Base-by-base conservation (phyloP, 2,113 vertebrate genomes). In the Colinus virginianus region DNA sequence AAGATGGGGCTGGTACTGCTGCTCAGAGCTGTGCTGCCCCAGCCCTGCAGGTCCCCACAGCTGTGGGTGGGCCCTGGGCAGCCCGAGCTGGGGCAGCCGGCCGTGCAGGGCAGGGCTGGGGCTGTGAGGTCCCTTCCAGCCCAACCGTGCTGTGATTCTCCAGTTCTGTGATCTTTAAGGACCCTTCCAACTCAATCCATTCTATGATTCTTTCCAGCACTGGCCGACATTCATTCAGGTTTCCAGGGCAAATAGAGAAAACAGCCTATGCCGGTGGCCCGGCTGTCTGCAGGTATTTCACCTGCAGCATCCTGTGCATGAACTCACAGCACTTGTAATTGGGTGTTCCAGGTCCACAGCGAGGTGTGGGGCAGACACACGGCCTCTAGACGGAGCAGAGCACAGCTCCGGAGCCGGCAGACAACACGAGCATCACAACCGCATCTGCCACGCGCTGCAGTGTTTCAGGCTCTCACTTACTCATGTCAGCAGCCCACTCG, bases 311-410 rank as follows among this genome's bases (percentile, higher is more conserved):
- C 61, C 51, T 19, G n/a, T 43, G 26, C 61, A 23, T 8, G 15
- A 78, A 45, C 1, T 2, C 63, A 4, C 70, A 17, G 26, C 9
- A 30, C 58, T 38, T 38, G 30, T 34, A 84, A 40, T 40, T n/a
- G 4, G 70, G 13, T 22, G 7, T 8, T 1, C 25, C 1, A 2
- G 13, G 2, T 6, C 23, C 10, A 21, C 70, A n/a, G 10, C 8
- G 2, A 53, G 3, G 5, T 2, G 38, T 1, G 3, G 1, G 6
- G 62, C 1, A 42, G 30, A n/a, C 28, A 45, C 26, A 2, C 11
- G 1, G 36, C 4, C 9, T 1, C 25, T 1, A 38, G 45, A 75
- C 26, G 18, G 56, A 13, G 63, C 18, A 63, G 49, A 66, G 75
- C 81, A 74, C 61, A 34, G 5, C 46, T 38, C 42, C 19, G 21